Evolutionary conservation across 2,888 invertebrate genomes (phyloP), one percentile per base, ranked within the genome.

Genomic region (Tenthredo amoena): DNA sequence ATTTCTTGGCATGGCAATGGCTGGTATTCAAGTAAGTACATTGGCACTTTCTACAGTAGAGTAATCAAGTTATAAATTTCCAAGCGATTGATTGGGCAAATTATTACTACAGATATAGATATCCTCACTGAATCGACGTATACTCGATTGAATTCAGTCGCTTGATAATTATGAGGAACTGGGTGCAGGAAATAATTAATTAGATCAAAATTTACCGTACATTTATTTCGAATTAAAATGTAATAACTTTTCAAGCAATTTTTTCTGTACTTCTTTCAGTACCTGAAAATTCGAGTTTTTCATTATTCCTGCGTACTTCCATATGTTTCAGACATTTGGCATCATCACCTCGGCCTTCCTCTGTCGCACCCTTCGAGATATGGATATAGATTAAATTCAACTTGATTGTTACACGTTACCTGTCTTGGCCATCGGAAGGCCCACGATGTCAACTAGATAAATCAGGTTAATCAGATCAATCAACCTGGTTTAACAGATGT

Each of bases 1-100:
- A 84, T 92, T 94, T 62, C 92, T 94, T 26, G 94, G 93, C 58
- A 91, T 94, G 89, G 93, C 88, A 7, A 91, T 93, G 89, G 92
- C 92, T 37, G 89, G 89, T 47, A 90, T 92, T 87, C 92, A 93
- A 90, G 93, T 93, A 89, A 87, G 18, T 71, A 40, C 7, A 68
- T 31, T 34, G 15, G 7, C 68, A 9, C 18, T n/a, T 15, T 72
- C 55, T 34, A 40, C 15, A 55, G 31, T 85, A 58, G 10, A 40
- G 21, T 26, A 18, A 26, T 34, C 40, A 10, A 47, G 31, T 65
- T 34, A 85, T 15, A 50, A 77, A 74, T 68, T 55, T 31, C 7
- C 72, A 21, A 40, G 18, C 18, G 18, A 21, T 26, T 40, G n/a
- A 74, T 74, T 21, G n/a, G 43, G 7, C 7, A 21, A 40, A 43